Base-by-base conservation (phyloP, 2,113 vertebrate species). In the Dryoscopus gambensis region DNA sequence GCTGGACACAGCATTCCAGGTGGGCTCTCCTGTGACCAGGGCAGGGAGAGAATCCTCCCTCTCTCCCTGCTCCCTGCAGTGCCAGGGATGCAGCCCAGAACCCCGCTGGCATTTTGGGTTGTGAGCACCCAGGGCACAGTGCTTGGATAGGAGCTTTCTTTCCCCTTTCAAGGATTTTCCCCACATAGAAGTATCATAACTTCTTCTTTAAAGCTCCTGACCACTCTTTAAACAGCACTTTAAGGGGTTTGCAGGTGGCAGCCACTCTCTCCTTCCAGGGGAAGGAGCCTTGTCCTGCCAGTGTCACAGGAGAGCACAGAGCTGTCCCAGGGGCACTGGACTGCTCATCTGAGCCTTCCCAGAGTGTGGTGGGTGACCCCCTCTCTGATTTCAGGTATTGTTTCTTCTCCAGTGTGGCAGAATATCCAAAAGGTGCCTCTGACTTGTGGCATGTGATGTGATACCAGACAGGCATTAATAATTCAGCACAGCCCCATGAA, bases 331-430 rank as follows among this genome's bases (percentile, higher is more conserved):
- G 10, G 49, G 64, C 31, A 11, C 55, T 25, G 78, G 24, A 3
- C 49, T 28, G 46, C 47, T 46, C 80, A 6, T 37, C 7, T 9
- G 22, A 84, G 81, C 17, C 2, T 40, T 56, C n/a, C 12, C 3
- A 47, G 33, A 82, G 56, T 2, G 0, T 64, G 40, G 5, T 25
- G 71, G 53, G 12, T 88, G 47, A 57, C 2, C 40, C 47, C 74
- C n/a, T 79, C 82, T 95, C 92, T 79, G 49, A 57, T 85, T 85
- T 80, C 82, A 88, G n/a, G 28, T 27, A 2, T 64, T 63, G 53
- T 90, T 92, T 83, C 79, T 62, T 57, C 83, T 69, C 67, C 67
- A 42, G 31, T 4, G 0, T 6, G 9, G 63, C 20, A 88, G 68
- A 50, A 23, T 28, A 30, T 47, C 88, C 83, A 31, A 22, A 84